phyloP scores from a whole-genome alignment of 2,888 invertebrate species.

The Epirrhoe alternata region DNA sequence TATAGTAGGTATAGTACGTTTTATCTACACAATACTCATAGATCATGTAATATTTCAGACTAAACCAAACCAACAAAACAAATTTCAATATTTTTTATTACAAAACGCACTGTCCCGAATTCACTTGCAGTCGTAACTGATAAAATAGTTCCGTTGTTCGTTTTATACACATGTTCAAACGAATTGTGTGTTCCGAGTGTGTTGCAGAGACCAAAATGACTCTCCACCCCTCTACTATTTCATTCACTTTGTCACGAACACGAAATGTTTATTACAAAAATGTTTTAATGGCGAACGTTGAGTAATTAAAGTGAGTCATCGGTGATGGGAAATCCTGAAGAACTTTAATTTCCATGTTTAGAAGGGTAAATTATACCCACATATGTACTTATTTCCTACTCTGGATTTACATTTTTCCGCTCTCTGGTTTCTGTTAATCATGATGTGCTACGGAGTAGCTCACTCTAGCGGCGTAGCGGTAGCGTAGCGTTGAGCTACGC shows the following conservation, averaged over 20 bases:
- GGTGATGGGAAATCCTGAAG: constrained; percentile 17
- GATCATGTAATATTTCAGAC: constrained; percentile 2
- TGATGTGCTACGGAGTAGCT: constrained; percentile 39
- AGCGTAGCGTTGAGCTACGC: constrained; percentile 51
- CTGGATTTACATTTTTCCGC: constrained; percentile 29
- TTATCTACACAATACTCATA: neutral
- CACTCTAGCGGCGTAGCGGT: constrained; percentile 36
- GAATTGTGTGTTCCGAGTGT: constrained; percentile 34
- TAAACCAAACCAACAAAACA: constrained; percentile 13
- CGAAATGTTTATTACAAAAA: constrained; percentile 25
- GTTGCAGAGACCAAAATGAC: constrained; percentile 41
- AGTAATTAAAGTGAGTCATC: constrained; percentile 25
- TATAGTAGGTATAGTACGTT: neutral
- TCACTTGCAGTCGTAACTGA: constrained; percentile 34
- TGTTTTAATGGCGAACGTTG: constrained; percentile 8
- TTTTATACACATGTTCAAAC: constrained; percentile 48
- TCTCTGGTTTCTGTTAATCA: constrained; percentile 37
- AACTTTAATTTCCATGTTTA: constrained; percentile 6
- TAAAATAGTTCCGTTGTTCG: constrained; percentile 42
- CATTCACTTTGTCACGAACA: constrained; percentile 40
- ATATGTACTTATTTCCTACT: neutral
- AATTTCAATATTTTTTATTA: constrained; percentile 25
- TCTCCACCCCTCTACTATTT: constrained; percentile 38
- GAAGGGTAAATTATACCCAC: neutral
- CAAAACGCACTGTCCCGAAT: constrained; percentile 20